Evolutionary conservation across 2,888 invertebrate species (phyloP).

Genomic region (Galerucella calmariensis): DNA sequence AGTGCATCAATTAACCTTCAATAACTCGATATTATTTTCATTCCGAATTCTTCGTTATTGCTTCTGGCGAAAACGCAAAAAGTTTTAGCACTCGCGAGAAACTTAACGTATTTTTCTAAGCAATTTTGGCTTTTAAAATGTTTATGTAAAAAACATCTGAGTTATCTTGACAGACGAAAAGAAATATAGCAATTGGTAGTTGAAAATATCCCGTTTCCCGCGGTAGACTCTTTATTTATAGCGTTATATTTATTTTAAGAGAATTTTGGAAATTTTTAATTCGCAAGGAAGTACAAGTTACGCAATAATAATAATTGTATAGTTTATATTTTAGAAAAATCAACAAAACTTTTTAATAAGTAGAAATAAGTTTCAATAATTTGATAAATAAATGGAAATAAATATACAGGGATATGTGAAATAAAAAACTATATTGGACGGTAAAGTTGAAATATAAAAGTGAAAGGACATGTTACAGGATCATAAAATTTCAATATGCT

Average conservation of each 20-base stretch:
- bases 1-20: no score
- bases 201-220: not conserved
- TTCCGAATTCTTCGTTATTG: no score
- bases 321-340: not conserved
- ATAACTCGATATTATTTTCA: no score
- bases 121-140: not conserved
- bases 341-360: not conserved
- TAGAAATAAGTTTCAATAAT: not conserved
- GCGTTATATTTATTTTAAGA: conserved; percentile 41
- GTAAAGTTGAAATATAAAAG: no score
- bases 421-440: no score
- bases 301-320: conserved; percentile 8
- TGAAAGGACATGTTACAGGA: no score
- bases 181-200: conserved; percentile 10
- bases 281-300: conserved; percentile 41
- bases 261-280: conserved; percentile 30
- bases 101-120: not conserved
- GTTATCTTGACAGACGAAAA: not conserved
- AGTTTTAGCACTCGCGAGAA: no score
- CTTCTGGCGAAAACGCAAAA: no score
- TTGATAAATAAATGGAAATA: not conserved
- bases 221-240: conserved; percentile 32
- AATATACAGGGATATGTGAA: not conserved
- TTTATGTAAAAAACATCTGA: conserved; percentile 1
- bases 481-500: no score